Conservation (phyloP, 2,888 invertebrate species). For the Galeruca laticollis region DNA sequence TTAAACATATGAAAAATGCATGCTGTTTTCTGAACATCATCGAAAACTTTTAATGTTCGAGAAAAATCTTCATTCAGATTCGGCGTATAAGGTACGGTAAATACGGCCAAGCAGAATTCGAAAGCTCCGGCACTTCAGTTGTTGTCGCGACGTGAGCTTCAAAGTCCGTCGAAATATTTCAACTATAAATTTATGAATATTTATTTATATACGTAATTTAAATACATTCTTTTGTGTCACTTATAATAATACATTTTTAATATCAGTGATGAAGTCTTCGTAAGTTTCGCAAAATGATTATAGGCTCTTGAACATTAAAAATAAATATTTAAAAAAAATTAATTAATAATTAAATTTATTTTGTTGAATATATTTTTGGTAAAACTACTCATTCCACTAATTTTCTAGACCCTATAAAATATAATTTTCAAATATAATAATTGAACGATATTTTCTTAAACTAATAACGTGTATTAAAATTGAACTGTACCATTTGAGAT, state of each 20-base stretch:
- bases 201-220: not conserved
- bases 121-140: slow-evolving; percentile 37
- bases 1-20: no score
- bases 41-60: not conserved
- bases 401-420: no score
- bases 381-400: no score
- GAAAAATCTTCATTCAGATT: slow-evolving; percentile 36
- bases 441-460: no score
- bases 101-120: slow-evolving; percentile 8
- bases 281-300: not conserved
- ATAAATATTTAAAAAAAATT: no score
- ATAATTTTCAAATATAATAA: no score
- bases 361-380: no score
- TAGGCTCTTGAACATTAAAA: no score
- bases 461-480: no score
- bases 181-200: not conserved
- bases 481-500: no score
- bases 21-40: not conserved
- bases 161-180: slow-evolving; percentile 32
- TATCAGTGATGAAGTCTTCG: not conserved
- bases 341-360: not conserved
- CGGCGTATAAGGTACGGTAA: slow-evolving; percentile 36
- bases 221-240: not conserved
- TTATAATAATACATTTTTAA: not conserved
- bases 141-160: slow-evolving; percentile 32